These are phyloP conservation scores for Macroteleia sp. DNA, from an alignment of 2,888 invertebrate species.

Conservation along the genomic window DNA sequence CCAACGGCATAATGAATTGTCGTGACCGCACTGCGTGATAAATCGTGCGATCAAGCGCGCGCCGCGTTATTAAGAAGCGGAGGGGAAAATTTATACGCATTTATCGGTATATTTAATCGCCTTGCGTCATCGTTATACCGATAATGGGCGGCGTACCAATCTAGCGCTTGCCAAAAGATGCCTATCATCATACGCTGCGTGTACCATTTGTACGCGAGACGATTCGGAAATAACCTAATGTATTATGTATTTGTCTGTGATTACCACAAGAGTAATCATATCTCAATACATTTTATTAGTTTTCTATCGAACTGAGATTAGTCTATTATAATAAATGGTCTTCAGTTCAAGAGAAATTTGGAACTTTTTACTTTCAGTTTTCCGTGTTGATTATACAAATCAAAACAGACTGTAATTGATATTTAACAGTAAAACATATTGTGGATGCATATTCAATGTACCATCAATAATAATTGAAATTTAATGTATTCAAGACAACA, in stretches of 20 bases:
- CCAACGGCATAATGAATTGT: conserved; percentile 1
- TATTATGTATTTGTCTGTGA: conserved; percentile 2
- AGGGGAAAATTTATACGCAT: conserved; percentile 15
- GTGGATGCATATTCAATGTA: too few relatives aligned
- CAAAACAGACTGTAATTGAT: background rate
- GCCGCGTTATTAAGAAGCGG: conserved; percentile 7
- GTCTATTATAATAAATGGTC: too few relatives aligned
- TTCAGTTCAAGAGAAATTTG: background rate
- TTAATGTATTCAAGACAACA: too few relatives aligned
- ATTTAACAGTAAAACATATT: conserved; percentile 9
- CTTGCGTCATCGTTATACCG: conserved; percentile 23
- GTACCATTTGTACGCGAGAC: conserved; percentile 22
- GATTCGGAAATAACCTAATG: conserved; percentile 7
- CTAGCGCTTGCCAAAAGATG: too few relatives aligned
- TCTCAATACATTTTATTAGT: background rate
- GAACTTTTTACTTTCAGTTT: background rate
- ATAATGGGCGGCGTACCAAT: too few relatives aligned
- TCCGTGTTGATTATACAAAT: too few relatives aligned
- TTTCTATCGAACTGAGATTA: too few relatives aligned
- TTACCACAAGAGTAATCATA: background rate
- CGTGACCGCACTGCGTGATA: conserved; percentile 4
- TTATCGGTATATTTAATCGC: conserved; percentile 26
- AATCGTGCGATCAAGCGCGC: background rate
- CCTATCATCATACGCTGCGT: too few relatives aligned
- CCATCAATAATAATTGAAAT: too few relatives aligned